Evolutionary conservation across 2,797 vertebrate genomes (phyloP).

Genomic region (Allobates femoralis): DNA sequence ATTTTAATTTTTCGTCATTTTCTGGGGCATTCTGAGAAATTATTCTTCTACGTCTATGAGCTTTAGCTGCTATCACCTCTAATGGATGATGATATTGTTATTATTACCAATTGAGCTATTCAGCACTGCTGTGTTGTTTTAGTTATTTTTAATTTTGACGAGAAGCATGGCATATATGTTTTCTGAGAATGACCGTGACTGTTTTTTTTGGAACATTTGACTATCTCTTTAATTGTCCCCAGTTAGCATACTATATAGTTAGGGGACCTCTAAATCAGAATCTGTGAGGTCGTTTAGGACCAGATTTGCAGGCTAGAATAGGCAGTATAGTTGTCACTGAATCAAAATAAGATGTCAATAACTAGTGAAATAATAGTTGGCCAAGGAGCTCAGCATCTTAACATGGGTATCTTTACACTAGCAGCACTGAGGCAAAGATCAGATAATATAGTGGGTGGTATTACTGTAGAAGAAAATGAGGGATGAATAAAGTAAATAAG

Average conservation of each 20-base stretch:
- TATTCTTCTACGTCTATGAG: neutral
- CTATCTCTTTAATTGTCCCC: neutral
- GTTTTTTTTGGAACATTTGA: neutral
- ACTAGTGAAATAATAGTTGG: too few relatives aligned
- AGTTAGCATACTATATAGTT: neutral
- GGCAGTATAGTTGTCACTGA: neutral
- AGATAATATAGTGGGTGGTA: neutral
- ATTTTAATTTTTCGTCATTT: neutral
- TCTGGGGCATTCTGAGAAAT: neutral
- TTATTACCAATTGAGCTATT: neutral
- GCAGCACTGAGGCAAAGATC: neutral
- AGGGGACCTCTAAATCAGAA: neutral
- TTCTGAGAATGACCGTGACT: neutral
- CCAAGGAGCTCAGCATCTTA: too few relatives aligned
- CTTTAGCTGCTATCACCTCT: neutral
- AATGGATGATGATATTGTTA: too few relatives aligned
- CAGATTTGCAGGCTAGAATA: too few relatives aligned
- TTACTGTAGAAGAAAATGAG: neutral
- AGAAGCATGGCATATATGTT: neutral
- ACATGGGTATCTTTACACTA: neutral
- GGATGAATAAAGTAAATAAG: too few relatives aligned
- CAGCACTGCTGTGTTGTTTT: neutral
- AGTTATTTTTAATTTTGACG: neutral
- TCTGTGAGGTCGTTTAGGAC: neutral
- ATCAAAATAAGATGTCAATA: neutral